Conservation (phyloP, 2,113 vertebrate genomes). For the Strix aluco region DNA sequence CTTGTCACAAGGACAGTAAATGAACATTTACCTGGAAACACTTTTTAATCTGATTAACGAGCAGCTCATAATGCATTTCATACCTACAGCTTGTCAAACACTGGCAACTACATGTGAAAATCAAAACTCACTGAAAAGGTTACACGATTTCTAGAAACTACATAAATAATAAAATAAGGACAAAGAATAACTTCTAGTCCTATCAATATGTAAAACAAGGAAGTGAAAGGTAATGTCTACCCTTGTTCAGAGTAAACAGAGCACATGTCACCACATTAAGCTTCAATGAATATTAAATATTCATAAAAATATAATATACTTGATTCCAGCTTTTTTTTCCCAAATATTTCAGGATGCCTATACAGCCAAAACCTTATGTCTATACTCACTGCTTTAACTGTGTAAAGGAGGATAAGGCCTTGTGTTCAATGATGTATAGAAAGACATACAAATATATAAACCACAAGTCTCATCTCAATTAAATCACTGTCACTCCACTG, state of each 20-base stretch:
- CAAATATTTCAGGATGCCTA: not conserved
- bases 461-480: not conserved
- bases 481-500: not conserved
- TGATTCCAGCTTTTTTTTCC: not conserved
- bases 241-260: not conserved
- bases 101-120: not conserved
- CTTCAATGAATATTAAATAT: not conserved
- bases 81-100: not conserved
- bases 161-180: not conserved
- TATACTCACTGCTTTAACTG: not conserved
- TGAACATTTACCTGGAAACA: not conserved
- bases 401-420: not conserved
- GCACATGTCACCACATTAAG: not conserved
- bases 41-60: not conserved
- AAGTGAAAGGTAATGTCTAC: not conserved
- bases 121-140: not conserved
- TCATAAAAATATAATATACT: not conserved
- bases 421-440: not conserved
- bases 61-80: not conserved
- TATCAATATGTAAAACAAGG: not conserved
- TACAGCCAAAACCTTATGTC: not conserved
- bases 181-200: not conserved
- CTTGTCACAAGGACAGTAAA: not conserved
- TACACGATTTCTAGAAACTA: not conserved
- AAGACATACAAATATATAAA: not conserved